phyloP scores from a whole-genome alignment of 2,888 invertebrate species.

The Mermis nigrescens region DNA sequence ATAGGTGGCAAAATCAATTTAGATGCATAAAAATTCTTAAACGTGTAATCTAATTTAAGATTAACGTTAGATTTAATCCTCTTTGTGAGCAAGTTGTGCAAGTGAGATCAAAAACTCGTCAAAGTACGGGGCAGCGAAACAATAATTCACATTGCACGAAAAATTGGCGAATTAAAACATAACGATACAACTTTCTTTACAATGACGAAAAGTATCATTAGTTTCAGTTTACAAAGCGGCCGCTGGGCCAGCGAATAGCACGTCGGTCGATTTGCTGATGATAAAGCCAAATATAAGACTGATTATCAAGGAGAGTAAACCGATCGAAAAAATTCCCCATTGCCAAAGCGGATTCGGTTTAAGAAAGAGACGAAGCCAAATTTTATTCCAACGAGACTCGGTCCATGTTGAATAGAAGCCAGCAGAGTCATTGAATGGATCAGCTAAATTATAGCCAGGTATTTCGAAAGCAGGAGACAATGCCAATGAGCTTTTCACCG shows the following conservation, averaged over 20 bases:
- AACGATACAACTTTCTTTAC: too few species aligned
- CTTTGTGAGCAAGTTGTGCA: too few species aligned
- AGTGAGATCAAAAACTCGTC: too few species aligned
- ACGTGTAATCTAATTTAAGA: too few species aligned
- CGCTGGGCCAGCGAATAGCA: background rate
- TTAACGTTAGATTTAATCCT: too few species aligned
- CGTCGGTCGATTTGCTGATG: background rate
- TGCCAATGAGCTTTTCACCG: background rate
- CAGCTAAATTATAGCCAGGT: background rate
- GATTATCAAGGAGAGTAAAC: conserved; percentile 1
- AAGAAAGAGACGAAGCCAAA: conserved; percentile 57
- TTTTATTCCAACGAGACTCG: conserved; percentile 56
- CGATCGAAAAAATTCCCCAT: conserved; percentile 1
- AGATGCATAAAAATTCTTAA: too few species aligned
- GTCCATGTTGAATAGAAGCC: conserved; percentile 66
- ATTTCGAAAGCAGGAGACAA: conserved; percentile 8
- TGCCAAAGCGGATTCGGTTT: conserved; percentile 33
- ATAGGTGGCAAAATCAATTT: too few species aligned
- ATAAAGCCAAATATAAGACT: background rate
- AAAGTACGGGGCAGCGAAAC: too few species aligned
- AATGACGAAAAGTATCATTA: too few species aligned
- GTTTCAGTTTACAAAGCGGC: too few species aligned
- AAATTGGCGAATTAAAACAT: too few species aligned
- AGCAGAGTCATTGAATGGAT: conserved; percentile 26
- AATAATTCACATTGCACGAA: too few species aligned